Percentiles rank a stretch among this genome's conserved stretches.
phyloP scores from a whole-genome alignment of 2,113 vertebrate genomes.

The Vanacampus margaritifer region DNA sequence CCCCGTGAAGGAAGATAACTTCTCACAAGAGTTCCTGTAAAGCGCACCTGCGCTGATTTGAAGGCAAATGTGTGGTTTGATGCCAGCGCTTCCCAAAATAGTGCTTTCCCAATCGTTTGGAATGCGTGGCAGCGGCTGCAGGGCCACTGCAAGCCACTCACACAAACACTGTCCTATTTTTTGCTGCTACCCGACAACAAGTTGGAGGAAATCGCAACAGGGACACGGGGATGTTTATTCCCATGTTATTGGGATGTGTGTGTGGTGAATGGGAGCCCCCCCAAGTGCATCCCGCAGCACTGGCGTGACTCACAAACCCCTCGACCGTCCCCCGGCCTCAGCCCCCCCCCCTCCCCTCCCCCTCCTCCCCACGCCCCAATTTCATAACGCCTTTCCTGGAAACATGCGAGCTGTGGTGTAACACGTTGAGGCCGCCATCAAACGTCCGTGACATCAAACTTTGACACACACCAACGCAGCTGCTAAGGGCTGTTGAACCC shows the following conservation, averaged over 20 bases:
- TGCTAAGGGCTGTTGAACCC: constrained; percentile 40
- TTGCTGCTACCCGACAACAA: constrained; percentile 21
- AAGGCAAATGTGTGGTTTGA: not conserved
- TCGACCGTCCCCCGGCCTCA: not conserved
- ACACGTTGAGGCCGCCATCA: constrained; percentile 20
- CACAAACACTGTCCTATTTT: constrained; percentile 21
- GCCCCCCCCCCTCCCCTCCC: not conserved
- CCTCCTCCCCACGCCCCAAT: not conserved
- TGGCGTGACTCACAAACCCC: constrained; percentile 20
- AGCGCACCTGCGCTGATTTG: not conserved
- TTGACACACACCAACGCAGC: constrained; percentile 31
- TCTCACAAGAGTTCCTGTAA: not conserved
- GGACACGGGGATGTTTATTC: constrained; percentile 23
- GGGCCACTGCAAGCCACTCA: constrained; percentile 17
- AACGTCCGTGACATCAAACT: constrained; percentile 49
- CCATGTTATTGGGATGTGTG: constrained; percentile 33
- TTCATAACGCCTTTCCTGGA: constrained; percentile 3
- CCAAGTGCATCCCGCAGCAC: constrained; percentile 17
- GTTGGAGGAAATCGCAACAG: constrained; percentile 22
- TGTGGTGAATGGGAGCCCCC: constrained; percentile 9
- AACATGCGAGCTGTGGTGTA: constrained; percentile 28
- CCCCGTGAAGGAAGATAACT: not conserved
- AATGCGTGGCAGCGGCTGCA: constrained; percentile 1
- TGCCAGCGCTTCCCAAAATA: not conserved
- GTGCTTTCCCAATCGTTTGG: constrained; percentile 2